Conservation (phyloP, 2,113 vertebrate species). For the Delphinus delphis region DNA sequence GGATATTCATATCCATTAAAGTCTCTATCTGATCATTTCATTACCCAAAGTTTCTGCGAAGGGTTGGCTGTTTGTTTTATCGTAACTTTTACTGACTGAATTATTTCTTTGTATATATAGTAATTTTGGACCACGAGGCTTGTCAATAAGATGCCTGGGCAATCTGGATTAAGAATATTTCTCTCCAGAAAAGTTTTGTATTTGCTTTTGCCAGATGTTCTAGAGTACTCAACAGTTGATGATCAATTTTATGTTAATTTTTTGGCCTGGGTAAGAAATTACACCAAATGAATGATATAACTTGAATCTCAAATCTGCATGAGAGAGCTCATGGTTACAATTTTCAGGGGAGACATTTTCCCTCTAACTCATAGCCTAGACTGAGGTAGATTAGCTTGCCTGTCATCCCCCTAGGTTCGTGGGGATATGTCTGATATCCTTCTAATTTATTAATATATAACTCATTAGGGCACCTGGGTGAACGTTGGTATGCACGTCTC, state of each 20-base stretch:
- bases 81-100: neutral
- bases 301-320: neutral
- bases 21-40: neutral
- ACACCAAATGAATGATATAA: neutral
- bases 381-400: neutral
- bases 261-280: constrained; percentile 20
- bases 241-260: constrained; percentile 20
- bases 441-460: neutral
- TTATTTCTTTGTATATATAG: neutral
- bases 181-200: neutral
- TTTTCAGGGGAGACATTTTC: neutral
- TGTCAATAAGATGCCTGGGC: neutral
- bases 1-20: neutral
- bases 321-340: neutral
- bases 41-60: neutral
- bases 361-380: neutral
- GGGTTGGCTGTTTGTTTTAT: neutral
- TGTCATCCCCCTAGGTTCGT: neutral
- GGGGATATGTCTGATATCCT: neutral
- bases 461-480: neutral
- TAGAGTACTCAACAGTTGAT: neutral
- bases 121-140: neutral
- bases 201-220: neutral
- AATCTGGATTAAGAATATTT: constrained; percentile 2
- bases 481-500: neutral